phyloP scores from a whole-genome alignment of 2,888 invertebrate genomes.

The Branchipolynoe longqiensis region DNA sequence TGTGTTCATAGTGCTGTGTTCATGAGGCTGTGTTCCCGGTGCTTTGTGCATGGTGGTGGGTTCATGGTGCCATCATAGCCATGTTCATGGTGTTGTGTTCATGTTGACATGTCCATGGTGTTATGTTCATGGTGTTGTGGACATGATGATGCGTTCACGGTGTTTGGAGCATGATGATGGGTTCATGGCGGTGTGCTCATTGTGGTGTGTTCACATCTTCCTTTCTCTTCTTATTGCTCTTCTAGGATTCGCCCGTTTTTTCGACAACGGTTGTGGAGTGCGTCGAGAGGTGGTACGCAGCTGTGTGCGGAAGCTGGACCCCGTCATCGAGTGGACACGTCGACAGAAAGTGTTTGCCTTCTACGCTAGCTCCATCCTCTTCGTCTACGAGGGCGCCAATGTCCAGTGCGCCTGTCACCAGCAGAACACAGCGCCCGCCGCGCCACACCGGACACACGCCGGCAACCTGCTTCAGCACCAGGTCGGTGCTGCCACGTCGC shows the following conservation, averaged over 20 bases:
- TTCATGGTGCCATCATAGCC: background rate
- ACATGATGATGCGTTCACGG: too few relatives aligned
- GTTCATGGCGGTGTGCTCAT: too few relatives aligned
- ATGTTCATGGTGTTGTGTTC: background rate
- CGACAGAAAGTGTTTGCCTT: background rate
- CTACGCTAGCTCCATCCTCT: conserved; percentile 34
- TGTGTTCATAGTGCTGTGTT: background rate
- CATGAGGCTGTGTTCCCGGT: background rate
- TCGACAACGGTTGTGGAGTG: conserved; percentile 10
- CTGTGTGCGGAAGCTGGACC: background rate
- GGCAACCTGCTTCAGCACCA: background rate
- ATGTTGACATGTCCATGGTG: background rate
- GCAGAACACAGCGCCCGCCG: background rate
- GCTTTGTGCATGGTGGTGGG: background rate
- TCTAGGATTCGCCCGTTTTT: conserved; percentile 3
- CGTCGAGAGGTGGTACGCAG: background rate
- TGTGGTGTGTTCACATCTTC: too few relatives aligned
- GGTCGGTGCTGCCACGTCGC: background rate
- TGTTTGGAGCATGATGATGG: too few relatives aligned
- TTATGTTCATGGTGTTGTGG: background rate
- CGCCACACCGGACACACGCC: background rate
- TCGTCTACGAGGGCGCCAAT: conserved; percentile 20
- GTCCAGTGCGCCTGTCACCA: background rate
- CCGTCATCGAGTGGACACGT: background rate
- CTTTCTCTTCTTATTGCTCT: background rate